phyloP scores from a whole-genome alignment of 1,140 invertebrate species.

The Paraescarpia echinospica region DNA sequence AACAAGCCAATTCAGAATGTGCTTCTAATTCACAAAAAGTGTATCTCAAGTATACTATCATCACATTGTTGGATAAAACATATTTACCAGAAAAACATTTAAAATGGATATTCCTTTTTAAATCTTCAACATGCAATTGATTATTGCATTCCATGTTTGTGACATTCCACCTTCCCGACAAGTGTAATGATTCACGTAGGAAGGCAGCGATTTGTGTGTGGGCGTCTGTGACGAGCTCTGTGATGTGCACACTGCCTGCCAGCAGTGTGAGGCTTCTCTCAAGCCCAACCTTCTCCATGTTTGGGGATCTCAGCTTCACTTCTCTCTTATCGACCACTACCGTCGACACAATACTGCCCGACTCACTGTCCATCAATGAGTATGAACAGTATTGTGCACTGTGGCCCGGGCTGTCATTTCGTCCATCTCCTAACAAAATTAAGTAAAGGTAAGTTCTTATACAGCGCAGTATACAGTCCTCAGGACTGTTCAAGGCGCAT shows the following conservation, averaged over 20 bases:
- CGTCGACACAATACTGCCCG: not conserved
- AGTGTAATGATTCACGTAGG: not conserved
- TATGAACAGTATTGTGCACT: not conserved
- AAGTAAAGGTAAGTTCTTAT: too few species aligned
- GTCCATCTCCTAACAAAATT: too few species aligned
- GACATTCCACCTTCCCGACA: not conserved
- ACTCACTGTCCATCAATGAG: not conserved
- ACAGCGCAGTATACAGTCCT: too few species aligned
- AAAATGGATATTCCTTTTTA: not conserved
- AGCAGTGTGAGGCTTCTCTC: not conserved
- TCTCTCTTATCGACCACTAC: not conserved
- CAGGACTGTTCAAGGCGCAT: too few species aligned
- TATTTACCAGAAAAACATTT: too few species aligned
- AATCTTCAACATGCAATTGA: not conserved
- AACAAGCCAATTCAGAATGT: too few species aligned
- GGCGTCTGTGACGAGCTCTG: not conserved
- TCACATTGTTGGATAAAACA: too few species aligned
- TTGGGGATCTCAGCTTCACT: not conserved
- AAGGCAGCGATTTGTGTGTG: not conserved
- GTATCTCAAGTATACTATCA: too few species aligned
- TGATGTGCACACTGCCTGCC: not conserved
- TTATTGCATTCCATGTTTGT: too few species aligned
- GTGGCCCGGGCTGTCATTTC: not conserved
- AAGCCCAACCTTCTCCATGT: not conserved
- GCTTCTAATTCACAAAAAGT: too few species aligned